Evolutionary conservation across 2,113 vertebrate species (phyloP), one percentile per base, ranked within the genome.

Genomic region (Xenotilapia leptura): DNA sequence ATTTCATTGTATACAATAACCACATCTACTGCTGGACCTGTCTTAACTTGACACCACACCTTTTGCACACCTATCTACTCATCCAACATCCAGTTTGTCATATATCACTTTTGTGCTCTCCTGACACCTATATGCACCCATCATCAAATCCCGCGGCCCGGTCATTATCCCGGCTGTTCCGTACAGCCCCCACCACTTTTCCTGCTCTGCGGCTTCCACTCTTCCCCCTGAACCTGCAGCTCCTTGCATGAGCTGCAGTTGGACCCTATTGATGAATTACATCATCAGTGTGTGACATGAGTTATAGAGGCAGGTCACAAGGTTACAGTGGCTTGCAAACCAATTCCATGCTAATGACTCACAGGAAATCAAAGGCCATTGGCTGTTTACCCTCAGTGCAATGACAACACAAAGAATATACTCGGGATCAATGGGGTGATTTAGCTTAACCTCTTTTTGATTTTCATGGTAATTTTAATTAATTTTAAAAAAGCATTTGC

Each of bases 241-340:
- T 91, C 47, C 45, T 86, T 49, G 87, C 84, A 86, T 73, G 87
- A 90, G 95, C 94, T 89, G 70, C 86, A 54, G 68, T 96, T 94
- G 79, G 90, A 94, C 45, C 90, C 91, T 7, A 91, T 95, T 96
- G 97, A 97, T 96, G 94, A 96, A 94, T 96, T 95, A 97, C 97
- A 97, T 98, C 97, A 97, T 97, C 96, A 97, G 93, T 40, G 70
- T 80, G 75, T 94, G 94, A 94, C 94, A 93, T 95, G 94, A 97
- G 95, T 96, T 95, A 96, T 97, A 92, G 94, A 93, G 83, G 88
- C 33, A 88, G 95, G 94, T 94, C 95, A 95, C 70, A 91, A 90
- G 93, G 93, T 95, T 92, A 94, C 90, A 31, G 88, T 86, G 94
- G 95, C 94, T 95, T 94, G 93, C 23, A 94, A 92, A 96, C 94